Percentiles rank a stretch among this genome's conserved stretches.
Conservation (phyloP, 2,797 vertebrate genomes). For the Antennarius maculatus region DNA sequence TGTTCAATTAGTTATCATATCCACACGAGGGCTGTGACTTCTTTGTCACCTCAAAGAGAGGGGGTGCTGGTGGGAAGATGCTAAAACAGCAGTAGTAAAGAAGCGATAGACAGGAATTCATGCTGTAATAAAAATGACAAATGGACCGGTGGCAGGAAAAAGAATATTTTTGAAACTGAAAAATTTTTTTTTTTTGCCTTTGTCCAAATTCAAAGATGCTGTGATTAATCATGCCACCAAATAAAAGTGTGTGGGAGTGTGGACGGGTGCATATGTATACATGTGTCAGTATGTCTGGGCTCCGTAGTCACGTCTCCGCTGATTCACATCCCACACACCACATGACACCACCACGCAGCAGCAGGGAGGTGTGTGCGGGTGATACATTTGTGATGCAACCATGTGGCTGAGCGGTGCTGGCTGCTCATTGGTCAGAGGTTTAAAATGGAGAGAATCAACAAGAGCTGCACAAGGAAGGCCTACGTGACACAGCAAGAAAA, state of each 20-base stretch:
- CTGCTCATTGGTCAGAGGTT: background rate
- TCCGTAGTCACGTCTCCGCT: conserved; percentile 30
- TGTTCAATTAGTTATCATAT: conserved; percentile 36
- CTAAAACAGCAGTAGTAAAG: conserved; percentile 30
- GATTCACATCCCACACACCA: conserved; percentile 50
- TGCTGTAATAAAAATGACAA: conserved; percentile 53
- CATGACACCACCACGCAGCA: conserved; percentile 22
- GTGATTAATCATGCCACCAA: conserved; percentile 35
- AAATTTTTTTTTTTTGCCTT: conserved; percentile 10
- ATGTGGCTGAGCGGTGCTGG: background rate
- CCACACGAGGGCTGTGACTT: conserved; percentile 38
- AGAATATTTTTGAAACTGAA: conserved; percentile 15
- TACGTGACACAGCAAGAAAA: background rate
- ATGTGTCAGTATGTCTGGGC: conserved; percentile 37
- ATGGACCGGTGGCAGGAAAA: conserved; percentile 19
- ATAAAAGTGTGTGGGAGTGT: conserved; percentile 35
- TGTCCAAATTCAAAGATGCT: conserved; percentile 31
- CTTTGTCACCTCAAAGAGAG: conserved; percentile 41
- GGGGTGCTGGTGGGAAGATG: conserved; percentile 40
- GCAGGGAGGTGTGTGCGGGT: conserved; percentile 35
- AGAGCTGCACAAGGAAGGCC: background rate
- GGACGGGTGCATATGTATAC: conserved; percentile 47
- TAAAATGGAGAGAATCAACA: background rate
- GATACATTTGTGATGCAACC: conserved; percentile 26
- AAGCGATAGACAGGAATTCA: conserved; percentile 47